phyloP scores from a whole-genome alignment of 2,113 vertebrate species.

The Bos indicus region DNA sequence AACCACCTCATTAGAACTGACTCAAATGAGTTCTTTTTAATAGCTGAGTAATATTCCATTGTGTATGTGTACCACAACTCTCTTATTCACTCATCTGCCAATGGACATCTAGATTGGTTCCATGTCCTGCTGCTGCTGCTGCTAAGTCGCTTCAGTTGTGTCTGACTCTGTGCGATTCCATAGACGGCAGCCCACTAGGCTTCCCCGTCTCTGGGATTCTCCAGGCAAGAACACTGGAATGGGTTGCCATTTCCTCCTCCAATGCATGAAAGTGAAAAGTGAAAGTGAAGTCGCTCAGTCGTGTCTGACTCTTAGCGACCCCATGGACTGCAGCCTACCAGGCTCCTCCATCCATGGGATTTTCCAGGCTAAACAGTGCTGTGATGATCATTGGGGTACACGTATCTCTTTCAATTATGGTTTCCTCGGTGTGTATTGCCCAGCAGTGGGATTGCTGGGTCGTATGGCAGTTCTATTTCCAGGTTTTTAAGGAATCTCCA shows the following conservation, averaged over 20 bases:
- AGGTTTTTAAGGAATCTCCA: neutral
- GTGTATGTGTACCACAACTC: neutral
- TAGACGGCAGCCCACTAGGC: no score
- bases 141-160: no score
- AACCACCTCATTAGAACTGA: neutral
- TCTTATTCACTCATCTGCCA: neutral
- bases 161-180: no score
- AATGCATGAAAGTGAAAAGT: no score
- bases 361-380: neutral
- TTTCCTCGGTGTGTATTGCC: neutral
- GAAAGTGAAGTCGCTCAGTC: no score
- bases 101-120: neutral
- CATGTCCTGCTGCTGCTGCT: neutral
- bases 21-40: neutral
- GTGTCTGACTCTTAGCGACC: no score
- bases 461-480: neutral
- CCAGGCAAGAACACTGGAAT: no score
- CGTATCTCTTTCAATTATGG: neutral
- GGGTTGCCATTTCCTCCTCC: no score
- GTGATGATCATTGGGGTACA: neutral
- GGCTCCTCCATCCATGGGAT: no score
- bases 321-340: no score
- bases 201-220: no score
- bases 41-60: neutral
- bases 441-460: neutral